phyloP scores from a whole-genome alignment of 2,888 invertebrate genomes.

The Ptychoptera contaminata region DNA sequence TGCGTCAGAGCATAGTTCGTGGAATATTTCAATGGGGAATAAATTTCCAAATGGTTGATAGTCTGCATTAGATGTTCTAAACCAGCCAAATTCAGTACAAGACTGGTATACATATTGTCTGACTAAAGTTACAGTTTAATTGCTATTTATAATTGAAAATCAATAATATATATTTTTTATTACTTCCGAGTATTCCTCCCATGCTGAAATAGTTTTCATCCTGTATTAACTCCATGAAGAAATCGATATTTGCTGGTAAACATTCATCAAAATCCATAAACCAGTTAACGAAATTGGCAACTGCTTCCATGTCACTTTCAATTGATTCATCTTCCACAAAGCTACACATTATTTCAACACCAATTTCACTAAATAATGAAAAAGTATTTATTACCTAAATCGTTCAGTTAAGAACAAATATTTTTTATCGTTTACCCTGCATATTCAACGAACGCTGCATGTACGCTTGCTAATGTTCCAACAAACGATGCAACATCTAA shows the following conservation, averaged over 20 bases:
- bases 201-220: no score
- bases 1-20: conserved; percentile 18
- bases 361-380: no score
- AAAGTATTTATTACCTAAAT: no score
- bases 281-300: no score
- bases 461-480: conserved; percentile 20
- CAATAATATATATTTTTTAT: no score
- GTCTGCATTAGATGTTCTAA: conserved; percentile 44
- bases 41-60: conserved; percentile 40
- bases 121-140: conserved; percentile 26
- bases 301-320: background rate
- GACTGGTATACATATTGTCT: conserved; percentile 63
- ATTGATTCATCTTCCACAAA: background rate
- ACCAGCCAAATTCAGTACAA: conserved; percentile 66
- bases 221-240: no score
- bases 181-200: no score
- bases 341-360: no score
- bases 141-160: no score
- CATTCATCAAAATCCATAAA: no score
- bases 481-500: conserved; percentile 30
- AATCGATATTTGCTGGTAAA: no score
- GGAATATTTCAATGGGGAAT: conserved; percentile 34
- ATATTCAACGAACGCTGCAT: conserved; percentile 19
- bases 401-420: no score
- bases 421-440: conserved; percentile 12